Evolutionary conservation across 2,797 vertebrate species (phyloP).

Genomic region (Eulemur albifrons): DNA sequence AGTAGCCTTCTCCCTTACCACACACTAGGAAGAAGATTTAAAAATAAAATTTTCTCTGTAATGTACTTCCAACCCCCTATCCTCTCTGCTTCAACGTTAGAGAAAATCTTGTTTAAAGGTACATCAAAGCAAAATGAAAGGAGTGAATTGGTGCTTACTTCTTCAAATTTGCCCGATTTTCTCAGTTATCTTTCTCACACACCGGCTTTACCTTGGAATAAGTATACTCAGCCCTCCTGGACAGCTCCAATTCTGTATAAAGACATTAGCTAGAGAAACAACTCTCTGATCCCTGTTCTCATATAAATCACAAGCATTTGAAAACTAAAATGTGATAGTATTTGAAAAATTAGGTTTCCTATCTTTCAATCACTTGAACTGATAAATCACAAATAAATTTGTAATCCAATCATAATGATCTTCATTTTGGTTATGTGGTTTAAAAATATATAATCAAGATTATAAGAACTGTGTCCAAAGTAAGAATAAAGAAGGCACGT

Average conservation of each 20-base stretch:
- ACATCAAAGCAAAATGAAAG: neutral
- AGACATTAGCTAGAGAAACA: neutral
- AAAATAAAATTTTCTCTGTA: neutral
- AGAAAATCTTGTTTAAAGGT: neutral
- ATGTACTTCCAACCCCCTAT: neutral
- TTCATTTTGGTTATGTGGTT: neutral
- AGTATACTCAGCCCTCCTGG: neutral
- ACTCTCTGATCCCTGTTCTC: neutral
- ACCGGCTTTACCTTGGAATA: neutral
- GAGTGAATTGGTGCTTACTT: neutral
- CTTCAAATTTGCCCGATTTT: neutral
- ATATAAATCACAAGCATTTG: neutral
- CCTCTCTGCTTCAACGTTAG: neutral
- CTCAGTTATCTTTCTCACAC: neutral
- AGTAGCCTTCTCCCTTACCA: neutral
- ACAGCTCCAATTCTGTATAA: neutral
- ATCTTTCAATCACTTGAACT: neutral
- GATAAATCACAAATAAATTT: conserved; percentile 29
- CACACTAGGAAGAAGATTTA: neutral
- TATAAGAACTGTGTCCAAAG: neutral
- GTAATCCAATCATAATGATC: neutral
- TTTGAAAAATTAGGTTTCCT: neutral
- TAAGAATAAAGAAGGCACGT: neutral
- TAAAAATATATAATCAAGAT: neutral
- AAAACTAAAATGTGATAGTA: neutral